Conservation (phyloP, 1,140 invertebrate species). For the Halotydeus destructor region DNA sequence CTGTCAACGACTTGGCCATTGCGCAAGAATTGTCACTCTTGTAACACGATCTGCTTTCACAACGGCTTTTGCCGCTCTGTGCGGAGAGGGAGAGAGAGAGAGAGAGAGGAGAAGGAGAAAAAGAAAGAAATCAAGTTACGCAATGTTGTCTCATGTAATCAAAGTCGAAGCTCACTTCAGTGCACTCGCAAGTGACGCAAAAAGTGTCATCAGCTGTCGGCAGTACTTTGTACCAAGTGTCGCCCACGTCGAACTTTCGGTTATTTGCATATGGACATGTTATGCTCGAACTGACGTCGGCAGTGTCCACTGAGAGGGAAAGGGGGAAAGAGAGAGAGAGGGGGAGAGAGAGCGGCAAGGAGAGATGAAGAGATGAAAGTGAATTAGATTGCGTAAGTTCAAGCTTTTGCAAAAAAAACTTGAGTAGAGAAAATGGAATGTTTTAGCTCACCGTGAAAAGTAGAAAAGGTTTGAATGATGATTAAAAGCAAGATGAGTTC, state of each 20-base stretch:
- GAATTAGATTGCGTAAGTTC: too few relatives aligned
- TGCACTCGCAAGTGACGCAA: slow-evolving; percentile 2
- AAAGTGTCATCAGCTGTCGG: background rate
- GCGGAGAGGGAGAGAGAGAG: background rate
- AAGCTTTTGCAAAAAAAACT: too few relatives aligned
- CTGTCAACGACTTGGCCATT: background rate
- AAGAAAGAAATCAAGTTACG: background rate
- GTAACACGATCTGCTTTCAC: slow-evolving; percentile 2
- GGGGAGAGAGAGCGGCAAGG: too few relatives aligned
- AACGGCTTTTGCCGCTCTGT: background rate
- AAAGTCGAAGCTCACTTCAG: background rate
- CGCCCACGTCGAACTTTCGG: background rate
- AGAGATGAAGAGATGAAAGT: too few relatives aligned
- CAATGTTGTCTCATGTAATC: too few relatives aligned
- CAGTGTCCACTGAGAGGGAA: too few relatives aligned
- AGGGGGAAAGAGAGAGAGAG: too few relatives aligned
- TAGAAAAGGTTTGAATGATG: too few relatives aligned
- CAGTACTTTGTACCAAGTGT: slow-evolving; percentile 3
- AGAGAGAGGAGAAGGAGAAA: background rate
- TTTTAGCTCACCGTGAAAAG: too few relatives aligned
- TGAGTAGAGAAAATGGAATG: too few relatives aligned
- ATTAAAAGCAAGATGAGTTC: too few relatives aligned
- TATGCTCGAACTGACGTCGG: background rate
- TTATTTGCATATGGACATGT: slow-evolving; percentile 2
- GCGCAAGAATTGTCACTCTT: background rate